These are phyloP conservation scores for Smutsia temminckii DNA, from an alignment of 2,797 vertebrate species.

Conservation along the genomic window DNA sequence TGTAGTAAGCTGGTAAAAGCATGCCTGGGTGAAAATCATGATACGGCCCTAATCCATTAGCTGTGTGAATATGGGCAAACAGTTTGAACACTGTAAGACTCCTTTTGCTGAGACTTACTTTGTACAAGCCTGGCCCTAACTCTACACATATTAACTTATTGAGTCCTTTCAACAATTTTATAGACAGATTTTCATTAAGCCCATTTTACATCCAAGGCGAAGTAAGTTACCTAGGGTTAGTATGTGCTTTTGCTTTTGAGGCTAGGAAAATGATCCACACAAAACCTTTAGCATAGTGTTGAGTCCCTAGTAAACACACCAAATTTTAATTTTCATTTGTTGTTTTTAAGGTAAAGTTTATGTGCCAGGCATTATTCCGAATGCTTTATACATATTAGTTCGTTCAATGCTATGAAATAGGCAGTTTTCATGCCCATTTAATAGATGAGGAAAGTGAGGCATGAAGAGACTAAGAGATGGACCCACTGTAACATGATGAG, in stretches of 20 bases:
- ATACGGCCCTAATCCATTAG: neutral
- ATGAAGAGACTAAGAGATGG: neutral
- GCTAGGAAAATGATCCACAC: rapidly evolving
- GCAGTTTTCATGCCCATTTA: neutral
- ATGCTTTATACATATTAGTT: neutral
- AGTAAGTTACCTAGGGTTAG: too few species aligned
- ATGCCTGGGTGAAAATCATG: neutral
- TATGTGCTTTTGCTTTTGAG: rapidly evolving
- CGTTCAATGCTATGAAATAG: neutral
- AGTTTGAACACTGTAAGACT: neutral
- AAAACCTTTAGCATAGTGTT: neutral
- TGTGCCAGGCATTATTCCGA: neutral
- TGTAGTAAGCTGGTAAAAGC: neutral
- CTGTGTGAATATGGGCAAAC: neutral
- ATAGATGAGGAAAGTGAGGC: neutral
- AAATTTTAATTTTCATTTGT: neutral
- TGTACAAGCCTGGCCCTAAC: rapidly evolving
- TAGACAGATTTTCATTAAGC: neutral
- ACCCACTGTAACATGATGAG: neutral
- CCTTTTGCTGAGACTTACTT: neutral
- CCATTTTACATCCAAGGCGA: neutral
- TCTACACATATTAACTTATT: neutral
- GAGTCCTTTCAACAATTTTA: neutral
- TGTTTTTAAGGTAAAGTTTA: neutral
- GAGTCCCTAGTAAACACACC: neutral